phyloP scores from a whole-genome alignment of 2,797 vertebrate genomes.

The Hephaestus fuliginosus region DNA sequence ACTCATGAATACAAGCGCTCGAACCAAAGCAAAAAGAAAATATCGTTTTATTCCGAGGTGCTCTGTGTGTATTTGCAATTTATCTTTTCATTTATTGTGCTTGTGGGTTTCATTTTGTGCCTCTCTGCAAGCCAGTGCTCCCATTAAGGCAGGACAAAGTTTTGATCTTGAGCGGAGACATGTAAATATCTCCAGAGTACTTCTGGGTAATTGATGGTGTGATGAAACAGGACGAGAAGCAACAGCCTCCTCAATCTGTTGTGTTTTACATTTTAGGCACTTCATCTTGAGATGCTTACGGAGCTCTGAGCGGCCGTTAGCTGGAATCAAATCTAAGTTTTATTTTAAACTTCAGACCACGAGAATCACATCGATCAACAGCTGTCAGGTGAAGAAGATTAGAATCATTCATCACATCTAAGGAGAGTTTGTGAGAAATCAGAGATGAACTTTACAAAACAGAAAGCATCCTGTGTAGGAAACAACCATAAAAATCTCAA shows the following conservation, averaged over 20 bases:
- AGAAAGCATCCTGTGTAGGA: background rate
- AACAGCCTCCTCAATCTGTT: background rate
- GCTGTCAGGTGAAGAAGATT: constrained; percentile 37
- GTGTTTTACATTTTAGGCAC: constrained; percentile 16
- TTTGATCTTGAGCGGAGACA: constrained; percentile 29
- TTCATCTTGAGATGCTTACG: constrained; percentile 17
- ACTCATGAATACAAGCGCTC: background rate
- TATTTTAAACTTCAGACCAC: background rate
- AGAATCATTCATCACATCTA: background rate
- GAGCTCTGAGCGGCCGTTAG: constrained; percentile 6
- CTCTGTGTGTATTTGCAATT: background rate
- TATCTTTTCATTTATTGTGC: constrained; percentile 6
- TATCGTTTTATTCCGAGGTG: background rate
- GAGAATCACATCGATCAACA: constrained; percentile 14
- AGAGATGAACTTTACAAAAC: background rate
- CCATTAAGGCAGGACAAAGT: constrained; percentile 36
- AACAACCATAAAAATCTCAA: background rate
- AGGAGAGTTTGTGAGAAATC: background rate
- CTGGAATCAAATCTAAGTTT: constrained; percentile 6
- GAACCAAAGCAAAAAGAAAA: background rate
- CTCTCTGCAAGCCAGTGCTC: constrained; percentile 14
- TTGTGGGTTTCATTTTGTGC: background rate
- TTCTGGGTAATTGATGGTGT: constrained; percentile 30
- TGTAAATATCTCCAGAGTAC: constrained; percentile 38
- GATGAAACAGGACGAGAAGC: constrained; percentile 4